These are phyloP conservation scores for Lutraria rhynchaena DNA, from an alignment of 1,140 invertebrate genomes.

Conservation along the genomic window DNA sequence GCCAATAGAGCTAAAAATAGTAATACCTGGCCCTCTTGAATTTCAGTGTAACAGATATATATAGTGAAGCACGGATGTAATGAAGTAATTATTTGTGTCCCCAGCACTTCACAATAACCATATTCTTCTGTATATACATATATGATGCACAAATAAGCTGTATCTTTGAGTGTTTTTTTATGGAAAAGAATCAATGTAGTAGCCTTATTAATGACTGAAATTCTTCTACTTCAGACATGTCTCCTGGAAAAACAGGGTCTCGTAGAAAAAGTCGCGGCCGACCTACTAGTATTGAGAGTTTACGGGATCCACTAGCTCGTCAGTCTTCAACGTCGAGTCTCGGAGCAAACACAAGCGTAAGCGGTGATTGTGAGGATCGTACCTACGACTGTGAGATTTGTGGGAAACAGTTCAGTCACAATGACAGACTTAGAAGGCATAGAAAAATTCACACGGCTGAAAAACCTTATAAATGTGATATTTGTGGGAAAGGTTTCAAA, in stretches of 20 bases:
- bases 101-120: too few species aligned
- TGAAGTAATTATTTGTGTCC: too few species aligned
- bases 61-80: too few species aligned
- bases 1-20: too few species aligned
- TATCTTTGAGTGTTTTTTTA: too few species aligned
- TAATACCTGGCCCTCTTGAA: too few species aligned
- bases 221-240: constrained; percentile 17
- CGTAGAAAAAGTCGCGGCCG: constrained; percentile 56
- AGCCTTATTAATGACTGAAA: too few species aligned
- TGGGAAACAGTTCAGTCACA: constrained; percentile 58
- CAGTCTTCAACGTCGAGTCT: constrained; percentile 52
- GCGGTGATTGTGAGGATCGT: constrained; percentile 32
- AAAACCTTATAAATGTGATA: constrained; percentile 84
- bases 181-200: too few species aligned
- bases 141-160: too few species aligned
- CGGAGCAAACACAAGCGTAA: constrained; percentile 38
- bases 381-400: constrained; percentile 59
- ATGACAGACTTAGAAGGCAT: constrained; percentile 45
- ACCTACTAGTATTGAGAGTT: constrained; percentile 52
- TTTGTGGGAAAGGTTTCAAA: constrained; percentile 86
- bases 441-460: constrained; percentile 56
- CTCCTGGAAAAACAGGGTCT: constrained; percentile 41
- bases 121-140: too few species aligned
- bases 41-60: too few species aligned
- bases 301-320: constrained; percentile 41